Conservation (phyloP, 2,113 vertebrate genomes). For the Peromyscus maniculatus region DNA sequence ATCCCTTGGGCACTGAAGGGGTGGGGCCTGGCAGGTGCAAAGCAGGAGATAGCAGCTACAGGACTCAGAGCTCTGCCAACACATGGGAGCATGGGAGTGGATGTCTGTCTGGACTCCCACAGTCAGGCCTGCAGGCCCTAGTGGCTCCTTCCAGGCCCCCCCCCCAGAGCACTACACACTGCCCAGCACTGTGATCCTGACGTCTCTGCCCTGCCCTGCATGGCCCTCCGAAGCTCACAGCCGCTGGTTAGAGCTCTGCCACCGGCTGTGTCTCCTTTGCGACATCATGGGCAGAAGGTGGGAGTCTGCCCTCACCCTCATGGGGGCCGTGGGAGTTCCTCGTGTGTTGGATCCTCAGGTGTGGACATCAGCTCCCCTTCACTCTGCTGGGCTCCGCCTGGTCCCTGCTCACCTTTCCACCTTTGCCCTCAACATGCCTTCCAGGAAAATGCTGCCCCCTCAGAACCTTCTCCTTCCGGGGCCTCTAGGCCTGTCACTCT, state of each 20-base stretch:
- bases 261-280: not conserved
- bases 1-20: constrained; percentile 16
- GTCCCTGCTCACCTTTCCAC: not conserved
- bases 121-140: not conserved
- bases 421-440: not conserved
- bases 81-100: not conserved
- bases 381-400: not conserved
- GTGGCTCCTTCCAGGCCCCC: not conserved
- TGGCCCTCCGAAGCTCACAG: rapidly evolving
- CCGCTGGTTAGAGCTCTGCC: not conserved
- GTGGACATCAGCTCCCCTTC: too few species aligned
- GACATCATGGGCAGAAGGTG: rapidly evolving
- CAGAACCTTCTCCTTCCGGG: not conserved
- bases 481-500: not conserved
- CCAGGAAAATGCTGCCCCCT: not conserved
- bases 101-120: not conserved
- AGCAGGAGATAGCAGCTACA: not conserved
- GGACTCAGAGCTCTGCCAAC: not conserved
- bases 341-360: not conserved
- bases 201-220: rapidly evolving
- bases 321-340: not conserved
- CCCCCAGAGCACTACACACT: not conserved
- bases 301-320: not conserved
- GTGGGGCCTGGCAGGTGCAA: not conserved
- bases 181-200: not conserved